Conservation (phyloP, 2,888 invertebrate genomes). For the Yponomeuta cagnagella region DNA sequence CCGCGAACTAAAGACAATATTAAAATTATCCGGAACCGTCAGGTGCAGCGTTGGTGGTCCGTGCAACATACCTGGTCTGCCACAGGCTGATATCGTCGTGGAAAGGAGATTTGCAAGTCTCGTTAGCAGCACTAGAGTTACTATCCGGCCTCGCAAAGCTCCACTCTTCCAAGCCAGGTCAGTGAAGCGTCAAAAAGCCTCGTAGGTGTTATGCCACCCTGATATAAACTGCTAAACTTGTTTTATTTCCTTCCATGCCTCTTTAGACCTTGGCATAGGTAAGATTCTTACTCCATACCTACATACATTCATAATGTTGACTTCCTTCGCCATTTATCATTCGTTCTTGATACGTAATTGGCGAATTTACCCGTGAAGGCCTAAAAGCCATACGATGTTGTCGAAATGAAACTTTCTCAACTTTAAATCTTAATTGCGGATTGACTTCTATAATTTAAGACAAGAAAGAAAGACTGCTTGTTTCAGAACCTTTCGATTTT, state of each 20-base stretch:
- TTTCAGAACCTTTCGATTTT: too few relatives aligned
- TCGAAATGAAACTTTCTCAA: too few relatives aligned
- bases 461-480: too few relatives aligned
- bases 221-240: background rate
- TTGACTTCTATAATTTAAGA: too few relatives aligned
- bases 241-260: background rate
- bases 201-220: background rate
- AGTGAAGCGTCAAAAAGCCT: slow-evolving; percentile 20
- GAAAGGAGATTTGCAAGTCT: slow-evolving; percentile 96
- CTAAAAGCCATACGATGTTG: too few relatives aligned
- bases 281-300: slow-evolving; percentile 27
- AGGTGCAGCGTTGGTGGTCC: slow-evolving; percentile 87
- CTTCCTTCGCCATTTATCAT: background rate
- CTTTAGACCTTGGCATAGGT: slow-evolving; percentile 62
- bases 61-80: slow-evolving; percentile 95
- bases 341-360: too few relatives aligned
- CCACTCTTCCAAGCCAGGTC: slow-evolving; percentile 92
- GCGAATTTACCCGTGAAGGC: too few relatives aligned
- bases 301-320: background rate
- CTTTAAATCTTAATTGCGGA: too few relatives aligned
- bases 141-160: slow-evolving; percentile 92
- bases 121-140: slow-evolving; percentile 93
- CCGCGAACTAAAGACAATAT: too few relatives aligned
- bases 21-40: background rate
- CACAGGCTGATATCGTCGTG: slow-evolving; percentile 96